Base-by-base conservation (phyloP, 2,797 vertebrate species). In the Antrozous pallidus region DNA sequence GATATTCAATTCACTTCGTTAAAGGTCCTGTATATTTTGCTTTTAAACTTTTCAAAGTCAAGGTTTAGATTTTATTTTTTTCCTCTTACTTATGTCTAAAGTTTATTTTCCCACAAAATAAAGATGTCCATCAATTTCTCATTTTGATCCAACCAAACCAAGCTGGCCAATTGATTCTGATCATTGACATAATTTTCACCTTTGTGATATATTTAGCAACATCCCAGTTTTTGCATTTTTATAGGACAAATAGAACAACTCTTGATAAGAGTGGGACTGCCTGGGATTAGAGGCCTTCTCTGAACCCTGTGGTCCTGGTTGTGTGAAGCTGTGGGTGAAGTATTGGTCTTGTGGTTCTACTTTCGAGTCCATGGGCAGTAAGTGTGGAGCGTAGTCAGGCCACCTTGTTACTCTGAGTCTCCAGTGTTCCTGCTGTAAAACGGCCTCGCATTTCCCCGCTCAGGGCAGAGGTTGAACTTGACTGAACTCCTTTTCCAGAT, bases 41-140 rank as follows among this genome's bases (percentile, higher is more conserved):
- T 75, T 96, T 96, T 80, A 91, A 92, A 63, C 42, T 70, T 94
- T 69, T 79, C 45, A 77, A 92, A 95, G 42, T 42, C 78, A 83
- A 82, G 38, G 5, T 67, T n/a, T 70, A 89, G 58, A 3, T 58
- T 92, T 63, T 58, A 11, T 42, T 58, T 86, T 85, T 79, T 9
- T 20, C 7, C 8, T 45, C 26, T 56, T 36, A 71, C 3, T 88
- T 78, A 45, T 92, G 82, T 84, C 58, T 84, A 49, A 88, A 84
- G 71, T 84, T 90, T 70, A 31, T 83, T 89, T 90, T 80, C 17
- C 36, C 18, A 45, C 63, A 63, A 12, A 88, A 73, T 61, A 61
- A 88, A 82, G 11, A 58, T 58, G 49, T 40, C 6, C 38, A n/a
- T 9, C 73, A 56, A 42, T 87, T 95, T 91, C 28, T 96, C 33